Evolutionary conservation across 2,888 invertebrate genomes (phyloP).

Genomic region (Exocentrus adspersus): DNA sequence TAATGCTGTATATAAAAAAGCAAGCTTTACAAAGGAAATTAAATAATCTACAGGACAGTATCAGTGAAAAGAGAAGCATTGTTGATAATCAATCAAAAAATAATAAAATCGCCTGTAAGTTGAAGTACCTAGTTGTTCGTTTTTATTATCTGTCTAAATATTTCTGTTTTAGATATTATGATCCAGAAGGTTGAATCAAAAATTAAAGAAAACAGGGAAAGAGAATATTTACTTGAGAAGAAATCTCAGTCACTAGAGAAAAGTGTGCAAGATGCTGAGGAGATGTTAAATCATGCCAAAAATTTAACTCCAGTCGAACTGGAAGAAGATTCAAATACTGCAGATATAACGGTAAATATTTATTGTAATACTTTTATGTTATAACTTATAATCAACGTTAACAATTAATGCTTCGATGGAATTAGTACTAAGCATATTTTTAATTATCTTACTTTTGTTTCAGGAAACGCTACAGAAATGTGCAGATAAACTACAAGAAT

Average conservation of each 20-base stretch:
- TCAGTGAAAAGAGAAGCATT: conserved; percentile 35
- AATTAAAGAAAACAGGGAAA: conserved; percentile 43
- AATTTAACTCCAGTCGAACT: conserved; percentile 46
- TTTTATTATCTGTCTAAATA: not conserved
- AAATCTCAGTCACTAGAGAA: conserved; percentile 39
- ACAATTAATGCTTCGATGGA: not conserved
- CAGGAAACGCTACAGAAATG: conserved; percentile 45
- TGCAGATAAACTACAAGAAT: conserved; percentile 41
- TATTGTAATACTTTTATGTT: not conserved
- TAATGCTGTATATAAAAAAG: conserved; percentile 40
- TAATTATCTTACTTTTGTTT: conserved; percentile 23
- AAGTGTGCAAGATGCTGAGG: conserved; percentile 38
- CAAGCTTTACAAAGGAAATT: conserved; percentile 34
- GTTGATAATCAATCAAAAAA: conserved; percentile 35
- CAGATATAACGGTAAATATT: conserved; percentile 41
- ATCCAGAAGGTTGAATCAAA: conserved; percentile 42
- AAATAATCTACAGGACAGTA: conserved; percentile 18
- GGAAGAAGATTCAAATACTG: conserved; percentile 36
- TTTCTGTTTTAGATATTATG: conserved; percentile 37
- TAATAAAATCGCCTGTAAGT: conserved; percentile 42
- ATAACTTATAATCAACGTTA: conserved; percentile 1
- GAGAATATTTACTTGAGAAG: conserved; percentile 39
- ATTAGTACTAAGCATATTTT: no score
- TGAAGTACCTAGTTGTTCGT: not conserved
- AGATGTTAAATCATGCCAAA: conserved; percentile 35